Percentiles rank a stretch among this genome's conserved stretches.
These are phyloP conservation scores for Apocheima hispidaria DNA, from an alignment of 2,888 invertebrate species.

Conservation along the genomic window DNA sequence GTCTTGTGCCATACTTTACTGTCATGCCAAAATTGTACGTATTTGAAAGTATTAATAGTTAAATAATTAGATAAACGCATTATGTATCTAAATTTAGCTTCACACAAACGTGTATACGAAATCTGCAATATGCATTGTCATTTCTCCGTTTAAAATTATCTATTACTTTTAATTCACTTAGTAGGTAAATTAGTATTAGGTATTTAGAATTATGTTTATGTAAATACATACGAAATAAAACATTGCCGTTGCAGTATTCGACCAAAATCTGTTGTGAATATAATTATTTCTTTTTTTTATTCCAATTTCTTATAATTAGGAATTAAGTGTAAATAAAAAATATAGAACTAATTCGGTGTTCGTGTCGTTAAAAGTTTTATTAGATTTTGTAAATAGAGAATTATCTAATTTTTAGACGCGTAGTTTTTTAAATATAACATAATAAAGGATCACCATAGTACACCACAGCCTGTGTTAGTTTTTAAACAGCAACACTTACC, in stretches of 20 bases:
- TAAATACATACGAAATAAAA: conserved; percentile 47
- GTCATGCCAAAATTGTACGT: conserved; percentile 29
- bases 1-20: conserved; percentile 33
- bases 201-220: conserved; percentile 45
- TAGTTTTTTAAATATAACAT: background rate
- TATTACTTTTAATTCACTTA: background rate
- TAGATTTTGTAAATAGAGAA: conserved; percentile 57
- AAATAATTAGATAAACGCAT: too few species aligned
- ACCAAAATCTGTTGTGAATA: conserved; percentile 74
- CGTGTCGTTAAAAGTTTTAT: conserved; percentile 44
- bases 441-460: background rate
- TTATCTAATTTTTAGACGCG: conserved; percentile 15
- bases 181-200: background rate
- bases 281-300: conserved; percentile 47
- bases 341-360: conserved; percentile 49
- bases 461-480: too few species aligned
- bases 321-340: conserved; percentile 55
- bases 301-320: conserved; percentile 31
- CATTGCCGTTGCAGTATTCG: conserved; percentile 72
- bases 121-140: background rate
- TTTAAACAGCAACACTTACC: too few species aligned
- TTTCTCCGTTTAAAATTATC: background rate
- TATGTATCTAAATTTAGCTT: too few species aligned
- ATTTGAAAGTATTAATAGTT: too few species aligned
- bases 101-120: too few species aligned